These are phyloP conservation scores for Gymnogyps californianus DNA, from an alignment of 2,113 vertebrate species.

Conservation along the genomic window DNA sequence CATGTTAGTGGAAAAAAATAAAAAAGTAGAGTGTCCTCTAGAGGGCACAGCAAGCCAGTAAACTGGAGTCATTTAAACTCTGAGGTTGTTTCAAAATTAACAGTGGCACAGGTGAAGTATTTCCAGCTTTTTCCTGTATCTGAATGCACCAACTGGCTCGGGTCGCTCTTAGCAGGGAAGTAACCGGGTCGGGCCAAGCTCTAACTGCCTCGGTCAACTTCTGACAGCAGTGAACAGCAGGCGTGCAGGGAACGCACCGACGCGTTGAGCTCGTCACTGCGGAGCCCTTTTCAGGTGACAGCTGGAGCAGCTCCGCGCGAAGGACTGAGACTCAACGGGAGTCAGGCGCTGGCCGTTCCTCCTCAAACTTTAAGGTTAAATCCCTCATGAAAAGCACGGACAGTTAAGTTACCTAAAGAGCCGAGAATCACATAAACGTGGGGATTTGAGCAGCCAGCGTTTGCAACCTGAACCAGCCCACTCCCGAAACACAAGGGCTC, in stretches of 20 bases:
- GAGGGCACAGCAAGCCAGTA: conserved; percentile 1
- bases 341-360: rapidly evolving
- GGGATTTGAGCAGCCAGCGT: background rate
- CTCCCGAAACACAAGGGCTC: background rate
- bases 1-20: rapidly evolving
- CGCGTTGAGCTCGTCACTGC: rapidly evolving
- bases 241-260: rapidly evolving
- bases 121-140: background rate
- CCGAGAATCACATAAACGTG: rapidly evolving
- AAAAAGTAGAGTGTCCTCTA: background rate
- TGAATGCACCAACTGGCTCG: background rate
- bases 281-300: background rate
- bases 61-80: background rate
- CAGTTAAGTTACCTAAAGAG: no score
- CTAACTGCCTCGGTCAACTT: rapidly evolving
- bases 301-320: rapidly evolving
- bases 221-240: background rate
- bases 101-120: background rate
- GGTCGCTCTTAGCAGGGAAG: rapidly evolving
- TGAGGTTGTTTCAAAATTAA: background rate
- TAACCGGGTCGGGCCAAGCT: rapidly evolving
- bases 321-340: rapidly evolving
- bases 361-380: background rate
- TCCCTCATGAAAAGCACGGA: rapidly evolving
- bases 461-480: background rate